Evolutionary conservation across 1,140 invertebrate species (phyloP).

Genomic region (Orussus abietinus): DNA sequence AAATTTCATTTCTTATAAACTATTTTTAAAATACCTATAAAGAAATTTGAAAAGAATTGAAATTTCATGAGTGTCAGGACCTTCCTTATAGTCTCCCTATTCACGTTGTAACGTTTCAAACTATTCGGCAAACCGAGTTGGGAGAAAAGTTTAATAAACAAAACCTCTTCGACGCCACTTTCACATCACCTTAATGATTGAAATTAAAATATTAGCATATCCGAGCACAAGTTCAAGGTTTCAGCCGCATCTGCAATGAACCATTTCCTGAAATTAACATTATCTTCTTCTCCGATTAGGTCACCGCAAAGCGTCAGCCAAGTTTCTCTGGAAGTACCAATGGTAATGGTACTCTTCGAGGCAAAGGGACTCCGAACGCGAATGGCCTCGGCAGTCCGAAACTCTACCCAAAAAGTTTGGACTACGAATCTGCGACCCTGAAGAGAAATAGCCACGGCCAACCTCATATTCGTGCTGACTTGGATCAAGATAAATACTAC

Average conservation of each 20-base stretch:
- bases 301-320: conserved; percentile 46
- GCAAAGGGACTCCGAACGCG: conserved; percentile 62
- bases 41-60: too few species aligned
- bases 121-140: too few species aligned
- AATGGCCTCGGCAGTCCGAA: conserved; percentile 59
- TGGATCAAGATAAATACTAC: conserved; percentile 59
- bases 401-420: conserved; percentile 64
- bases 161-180: too few species aligned
- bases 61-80: too few species aligned
- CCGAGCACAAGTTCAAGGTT: too few species aligned
- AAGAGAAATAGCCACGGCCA: conserved; percentile 70
- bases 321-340: conserved; percentile 51
- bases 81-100: too few species aligned
- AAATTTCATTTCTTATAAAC: too few species aligned
- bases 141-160: too few species aligned
- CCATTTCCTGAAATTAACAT: conserved; percentile 4
- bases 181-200: too few species aligned
- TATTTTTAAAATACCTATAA: too few species aligned
- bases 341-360: conserved; percentile 58
- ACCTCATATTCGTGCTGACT: conserved; percentile 55
- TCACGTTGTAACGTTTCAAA: too few species aligned
- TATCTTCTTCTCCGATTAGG: conserved; percentile 36
- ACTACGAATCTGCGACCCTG: conserved; percentile 75
- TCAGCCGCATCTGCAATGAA: background rate
- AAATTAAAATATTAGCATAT: too few species aligned